Conservation (phyloP, 1,140 invertebrate genomes). For the Aphaenogaster ashmeadi region DNA sequence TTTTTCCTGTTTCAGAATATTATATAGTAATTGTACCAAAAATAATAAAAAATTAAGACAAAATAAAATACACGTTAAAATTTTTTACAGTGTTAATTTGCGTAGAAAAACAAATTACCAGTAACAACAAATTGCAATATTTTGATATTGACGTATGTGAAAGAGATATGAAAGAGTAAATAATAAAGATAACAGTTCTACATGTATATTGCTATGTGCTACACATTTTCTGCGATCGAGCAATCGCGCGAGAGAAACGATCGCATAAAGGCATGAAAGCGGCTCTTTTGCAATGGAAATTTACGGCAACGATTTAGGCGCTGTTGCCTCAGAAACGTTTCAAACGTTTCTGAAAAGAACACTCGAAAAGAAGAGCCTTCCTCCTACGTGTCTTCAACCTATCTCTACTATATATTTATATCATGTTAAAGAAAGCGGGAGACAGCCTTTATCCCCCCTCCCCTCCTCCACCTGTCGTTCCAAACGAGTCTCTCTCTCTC, state of each 20-base stretch:
- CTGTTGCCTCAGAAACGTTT: slow-evolving; percentile 37
- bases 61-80: background rate
- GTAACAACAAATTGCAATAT: background rate
- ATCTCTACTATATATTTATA: slow-evolving; percentile 25
- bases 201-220: background rate
- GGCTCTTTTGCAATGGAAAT: slow-evolving; percentile 48
- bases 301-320: slow-evolving; percentile 35
- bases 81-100: background rate
- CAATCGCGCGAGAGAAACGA: slow-evolving; percentile 28
- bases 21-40: background rate
- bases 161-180: background rate
- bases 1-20: background rate
- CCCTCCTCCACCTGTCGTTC: background rate
- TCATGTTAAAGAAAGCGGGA: slow-evolving; percentile 28
- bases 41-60: background rate
- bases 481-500: background rate
- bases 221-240: slow-evolving; percentile 15
- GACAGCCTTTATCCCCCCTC: background rate
- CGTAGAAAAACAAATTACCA: background rate
- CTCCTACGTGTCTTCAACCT: slow-evolving; percentile 4
- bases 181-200: slow-evolving; percentile 23
- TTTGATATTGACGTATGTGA: background rate
- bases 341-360: slow-evolving; percentile 28
- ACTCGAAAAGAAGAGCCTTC: background rate
- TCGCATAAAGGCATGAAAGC: slow-evolving; percentile 22